Base-by-base conservation (phyloP, 2,797 vertebrate genomes). In the Brotula barbata region DNA sequence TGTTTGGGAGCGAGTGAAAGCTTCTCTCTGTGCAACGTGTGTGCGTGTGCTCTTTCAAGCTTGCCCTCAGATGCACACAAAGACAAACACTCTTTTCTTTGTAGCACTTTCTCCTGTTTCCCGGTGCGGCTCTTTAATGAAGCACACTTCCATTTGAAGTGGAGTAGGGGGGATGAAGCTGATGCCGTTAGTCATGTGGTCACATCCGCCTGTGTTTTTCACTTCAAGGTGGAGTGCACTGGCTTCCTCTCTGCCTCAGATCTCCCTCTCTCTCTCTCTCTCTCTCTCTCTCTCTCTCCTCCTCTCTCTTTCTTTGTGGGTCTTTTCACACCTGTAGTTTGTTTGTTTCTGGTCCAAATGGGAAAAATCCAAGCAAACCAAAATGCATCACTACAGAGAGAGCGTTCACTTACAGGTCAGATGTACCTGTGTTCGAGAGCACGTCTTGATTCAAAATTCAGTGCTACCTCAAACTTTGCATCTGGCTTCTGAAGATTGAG, bases 171-270 rank as follows among this genome's bases (percentile, higher is more conserved):
- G 58, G 63, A 73, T 57, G 61, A 20, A 68, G 71, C 57, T 58
- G 49, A 11, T 1, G 41, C 54, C 64, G 65, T 60, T 53, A 75
- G 71, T 78, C 72, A 75, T 77, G 69, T 75, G 85, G 58, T 73
- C 69, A 75, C 33, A 80, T 67, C 71, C 64, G 79, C 8, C 58
- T 75, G 81, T 68, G 77, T 40, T 73, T 76, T 72, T 74, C 68
- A 77, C 58, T 64, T 81, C 61, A 72, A 80, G 80, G 66, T 78
- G 64, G 53, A 75, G 64, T 13, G 15, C 13, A n/a, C 42, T 64
- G 40, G 46, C 72, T 77, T 77, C 54, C 69, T 58, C 15, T 58
- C 75, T 11, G 7, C 49, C 50, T 79, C 68, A 54, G 44, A 68
- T 80, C 49, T 46, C 45, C 43, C 44, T 45, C 59, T 53, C 37